Conservation (phyloP, 2,113 vertebrate species). For the Hepsetus odoe region DNA sequence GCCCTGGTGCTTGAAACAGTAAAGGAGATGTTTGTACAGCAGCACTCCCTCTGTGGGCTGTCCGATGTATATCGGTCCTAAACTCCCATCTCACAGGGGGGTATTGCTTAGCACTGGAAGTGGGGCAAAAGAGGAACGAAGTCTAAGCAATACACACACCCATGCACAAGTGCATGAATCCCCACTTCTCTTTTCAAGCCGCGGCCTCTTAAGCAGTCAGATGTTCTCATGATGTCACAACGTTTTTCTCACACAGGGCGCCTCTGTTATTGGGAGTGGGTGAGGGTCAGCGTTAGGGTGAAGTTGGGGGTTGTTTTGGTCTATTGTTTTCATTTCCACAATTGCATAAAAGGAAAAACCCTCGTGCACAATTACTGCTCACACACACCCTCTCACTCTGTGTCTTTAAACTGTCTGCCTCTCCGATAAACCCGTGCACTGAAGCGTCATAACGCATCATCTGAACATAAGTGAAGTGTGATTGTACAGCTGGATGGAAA, state of each 20-base stretch:
- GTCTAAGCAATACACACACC: not conserved
- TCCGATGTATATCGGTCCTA: no score
- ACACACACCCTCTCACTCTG: no score
- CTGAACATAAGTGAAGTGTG: not conserved
- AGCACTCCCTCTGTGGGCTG: no score
- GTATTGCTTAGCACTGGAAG: no score
- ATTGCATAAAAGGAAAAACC: not conserved
- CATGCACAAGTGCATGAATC: not conserved
- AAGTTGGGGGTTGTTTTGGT: not conserved
- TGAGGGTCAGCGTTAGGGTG: not conserved
- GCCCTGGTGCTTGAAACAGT: no score
- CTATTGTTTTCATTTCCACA: conserved; percentile 15
- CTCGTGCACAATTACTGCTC: not conserved
- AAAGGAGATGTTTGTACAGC: no score
- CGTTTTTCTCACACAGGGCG: not conserved
- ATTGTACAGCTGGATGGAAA: not conserved
- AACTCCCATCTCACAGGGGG: no score
- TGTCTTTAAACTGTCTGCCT: no score
- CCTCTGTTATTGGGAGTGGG: not conserved
- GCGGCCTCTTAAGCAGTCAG: not conserved
- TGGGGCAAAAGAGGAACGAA: no score
- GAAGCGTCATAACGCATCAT: not conserved
- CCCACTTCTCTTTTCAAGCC: not conserved
- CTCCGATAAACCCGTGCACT: no score
- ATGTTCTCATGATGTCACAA: not conserved